phyloP scores from a whole-genome alignment of 2,888 invertebrate genomes.

The Brachyptera putata region DNA sequence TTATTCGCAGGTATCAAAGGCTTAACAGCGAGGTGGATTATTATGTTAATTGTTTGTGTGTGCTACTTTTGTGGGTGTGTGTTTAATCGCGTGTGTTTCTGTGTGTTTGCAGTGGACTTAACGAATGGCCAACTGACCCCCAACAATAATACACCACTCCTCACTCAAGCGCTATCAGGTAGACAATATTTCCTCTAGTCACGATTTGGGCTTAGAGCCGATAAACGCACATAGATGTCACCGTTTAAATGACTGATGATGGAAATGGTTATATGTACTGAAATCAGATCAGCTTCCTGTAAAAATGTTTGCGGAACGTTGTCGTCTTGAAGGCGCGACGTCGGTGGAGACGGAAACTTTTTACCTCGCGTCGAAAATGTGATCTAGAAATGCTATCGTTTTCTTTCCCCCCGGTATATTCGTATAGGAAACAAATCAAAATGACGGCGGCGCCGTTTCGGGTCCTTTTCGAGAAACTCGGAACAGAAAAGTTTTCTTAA shows the following conservation, averaged over 20 bases:
- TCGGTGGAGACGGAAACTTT: conserved; percentile 13
- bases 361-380: conserved; percentile 21
- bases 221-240: neutral
- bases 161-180: conserved; percentile 95
- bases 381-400: conserved; percentile 15
- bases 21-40: too few species aligned
- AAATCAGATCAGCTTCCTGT: conserved; percentile 5
- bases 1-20: too few species aligned
- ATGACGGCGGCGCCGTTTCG: conserved; percentile 21
- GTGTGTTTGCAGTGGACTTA: conserved; percentile 78
- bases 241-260: conserved; percentile 18
- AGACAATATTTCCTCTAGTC: conserved; percentile 43
- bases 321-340: conserved; percentile 14
- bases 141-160: conserved; percentile 92
- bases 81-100: conserved; percentile 25
- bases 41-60: neutral
- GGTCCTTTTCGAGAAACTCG: conserved; percentile 14
- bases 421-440: conserved; percentile 20
- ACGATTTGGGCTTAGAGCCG: neutral
- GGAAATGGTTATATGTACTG: neutral
- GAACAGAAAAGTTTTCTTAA: conserved; percentile 13
- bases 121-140: conserved; percentile 94
- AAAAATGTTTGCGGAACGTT: neutral
- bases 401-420: conserved; percentile 14
- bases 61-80: neutral